Base-by-base conservation (phyloP, 2,888 invertebrate species). In the Sinopyrophorus schimmeli region DNA sequence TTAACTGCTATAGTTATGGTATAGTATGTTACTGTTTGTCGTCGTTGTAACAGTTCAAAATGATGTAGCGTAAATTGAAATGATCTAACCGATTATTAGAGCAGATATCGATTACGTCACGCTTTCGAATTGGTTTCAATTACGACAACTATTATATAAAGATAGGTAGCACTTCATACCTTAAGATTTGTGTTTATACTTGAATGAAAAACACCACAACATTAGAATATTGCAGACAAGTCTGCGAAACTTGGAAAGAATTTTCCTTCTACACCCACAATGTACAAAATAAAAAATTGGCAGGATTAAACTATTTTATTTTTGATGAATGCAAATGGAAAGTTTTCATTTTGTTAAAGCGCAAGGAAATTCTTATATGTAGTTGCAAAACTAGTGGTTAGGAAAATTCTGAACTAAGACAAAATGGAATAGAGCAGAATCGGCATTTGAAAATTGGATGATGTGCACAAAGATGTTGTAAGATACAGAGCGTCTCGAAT, bases 51-150 rank as follows among this genome's bases (percentile, higher is more conserved):
- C 23, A 38, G 35, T 43, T 38, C 15, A n/a, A 30, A 31, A 48
- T 32, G 38, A 43, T 24, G 40, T 46, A 27, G 44, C 50, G 50
- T 50, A 50, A 50, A 50, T 50, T 44, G 50, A 15, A 37, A 27
- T 26, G 31, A 43, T 49, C 26, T 43, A 23, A 34, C 32, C 44
- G 27, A 50, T 50, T 50, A 50, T 35, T 35, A 46, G 50, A 50
- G 44, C 44, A 50, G 50, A 46, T 50, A 50, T 50, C 27, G 50
- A 46, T 46, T 34, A 35, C 24, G 32, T 18, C 31, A 50, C 44
- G 50, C 50, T 50, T 50, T 50, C 44, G 30, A 50, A 50, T 34
- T 14, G 32, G 34, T 44, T 50, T 38, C 12, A 11, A 15, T 32
- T 32, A 34, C 24, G 35, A 24, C 35, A 35, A 35, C 15, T 16